Conservation (phyloP, 2,797 vertebrate species). For the Sebastes jordani region DNA sequence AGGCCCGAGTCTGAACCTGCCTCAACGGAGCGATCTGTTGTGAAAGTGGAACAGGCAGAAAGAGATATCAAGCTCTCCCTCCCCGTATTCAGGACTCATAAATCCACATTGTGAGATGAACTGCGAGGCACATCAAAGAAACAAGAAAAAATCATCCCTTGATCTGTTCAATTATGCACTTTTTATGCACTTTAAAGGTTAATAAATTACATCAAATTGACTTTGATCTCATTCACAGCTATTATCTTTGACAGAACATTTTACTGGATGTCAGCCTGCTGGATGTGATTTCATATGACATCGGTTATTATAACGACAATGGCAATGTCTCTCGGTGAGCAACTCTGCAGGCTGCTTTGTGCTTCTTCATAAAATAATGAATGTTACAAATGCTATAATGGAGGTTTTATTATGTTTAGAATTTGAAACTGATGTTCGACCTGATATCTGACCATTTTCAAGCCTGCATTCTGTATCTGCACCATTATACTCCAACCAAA, state of each 20-base stretch:
- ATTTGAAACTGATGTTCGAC: neutral
- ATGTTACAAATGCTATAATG: neutral
- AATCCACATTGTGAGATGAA: constrained; percentile 46
- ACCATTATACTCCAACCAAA: neutral
- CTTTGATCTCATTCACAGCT: constrained; percentile 55
- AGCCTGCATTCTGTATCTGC: neutral
- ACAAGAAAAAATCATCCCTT: constrained; percentile 44
- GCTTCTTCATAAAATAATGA: neutral
- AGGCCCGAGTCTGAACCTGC: constrained; percentile 64
- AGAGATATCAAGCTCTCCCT: constrained; percentile 43
- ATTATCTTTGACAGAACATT: constrained; percentile 47
- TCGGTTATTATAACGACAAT: constrained; percentile 1
- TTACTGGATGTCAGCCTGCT: constrained; percentile 15
- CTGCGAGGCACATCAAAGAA: constrained; percentile 60
- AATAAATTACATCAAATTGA: constrained; percentile 50
- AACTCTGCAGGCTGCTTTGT: neutral
- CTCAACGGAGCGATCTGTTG: constrained; percentile 46
- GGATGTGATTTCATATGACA: neutral
- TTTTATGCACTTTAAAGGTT: constrained; percentile 48
- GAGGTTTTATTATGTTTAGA: neutral
- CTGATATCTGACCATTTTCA: neutral
- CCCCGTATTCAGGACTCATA: constrained; percentile 53
- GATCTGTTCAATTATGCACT: constrained; percentile 50
- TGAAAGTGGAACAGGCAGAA: constrained; percentile 30
- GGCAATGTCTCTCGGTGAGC: neutral